phyloP scores from a whole-genome alignment of 2,888 invertebrate genomes.

The Schizaphis graminum region DNA sequence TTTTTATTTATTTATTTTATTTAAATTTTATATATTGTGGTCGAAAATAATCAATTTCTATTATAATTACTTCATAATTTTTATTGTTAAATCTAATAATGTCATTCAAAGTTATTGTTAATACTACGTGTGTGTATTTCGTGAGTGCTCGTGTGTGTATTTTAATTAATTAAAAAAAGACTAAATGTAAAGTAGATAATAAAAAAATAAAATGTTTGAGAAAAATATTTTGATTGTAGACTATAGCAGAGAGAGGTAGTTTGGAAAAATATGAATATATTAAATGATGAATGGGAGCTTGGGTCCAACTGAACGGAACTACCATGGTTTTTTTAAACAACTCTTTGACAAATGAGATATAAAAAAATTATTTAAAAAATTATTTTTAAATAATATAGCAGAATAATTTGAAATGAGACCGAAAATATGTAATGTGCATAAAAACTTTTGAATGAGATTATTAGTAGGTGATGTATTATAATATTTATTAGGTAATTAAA shows the following conservation, averaged over 20 bases:
- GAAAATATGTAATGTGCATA: not conserved
- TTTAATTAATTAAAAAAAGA: conserved; percentile 50
- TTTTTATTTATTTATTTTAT: not conserved
- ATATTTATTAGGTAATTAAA: not conserved
- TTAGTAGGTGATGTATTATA: not conserved
- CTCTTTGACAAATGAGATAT: conserved; percentile 64
- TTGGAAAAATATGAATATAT: conserved; percentile 47
- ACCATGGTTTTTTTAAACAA: conserved; percentile 32
- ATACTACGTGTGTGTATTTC: not conserved
- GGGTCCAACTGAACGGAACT: conserved; percentile 38
- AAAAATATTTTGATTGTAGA: conserved; percentile 45
- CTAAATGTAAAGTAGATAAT: conserved; percentile 7
- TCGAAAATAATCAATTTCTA: not conserved
- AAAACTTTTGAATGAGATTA: not conserved
- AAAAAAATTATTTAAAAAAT: conserved; percentile 43
- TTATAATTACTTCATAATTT: conserved; percentile 7
- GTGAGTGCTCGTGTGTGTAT: not conserved
- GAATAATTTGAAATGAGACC: not conserved
- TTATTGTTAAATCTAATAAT: conserved; percentile 7
- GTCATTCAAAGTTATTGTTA: not conserved
- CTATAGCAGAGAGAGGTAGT: conserved; percentile 29
- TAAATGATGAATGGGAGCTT: conserved; percentile 57
- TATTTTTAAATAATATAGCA: conserved; percentile 28
- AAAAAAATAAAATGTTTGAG: conserved; percentile 14
- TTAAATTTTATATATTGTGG: not conserved